Percentiles rank a stretch among this genome's conserved stretches.
These are phyloP conservation scores for Mallotus villosus DNA, from an alignment of 2,797 vertebrate genomes.

Conservation along the genomic window DNA sequence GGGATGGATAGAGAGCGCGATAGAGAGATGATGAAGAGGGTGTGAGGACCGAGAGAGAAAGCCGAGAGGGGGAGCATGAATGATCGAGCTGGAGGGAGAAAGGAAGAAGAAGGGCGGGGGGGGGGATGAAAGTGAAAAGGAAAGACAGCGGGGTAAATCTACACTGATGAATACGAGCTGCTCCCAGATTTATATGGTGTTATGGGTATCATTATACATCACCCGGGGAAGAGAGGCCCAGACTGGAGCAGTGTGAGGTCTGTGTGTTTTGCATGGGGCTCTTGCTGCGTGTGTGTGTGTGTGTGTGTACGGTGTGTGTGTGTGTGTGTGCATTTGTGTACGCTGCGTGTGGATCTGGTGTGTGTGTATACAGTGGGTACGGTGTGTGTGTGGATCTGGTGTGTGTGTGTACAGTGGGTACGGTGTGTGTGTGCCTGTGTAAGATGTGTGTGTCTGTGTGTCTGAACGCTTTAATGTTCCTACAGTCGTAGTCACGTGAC, in stretches of 20 bases:
- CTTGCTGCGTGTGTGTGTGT: background rate
- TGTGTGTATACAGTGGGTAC: conserved; percentile 46
- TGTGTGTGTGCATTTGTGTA: conserved; percentile 43
- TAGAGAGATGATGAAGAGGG: conserved; percentile 61
- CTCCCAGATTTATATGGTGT: conserved; percentile 63
- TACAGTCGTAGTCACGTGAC: too few species aligned
- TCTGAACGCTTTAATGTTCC: background rate
- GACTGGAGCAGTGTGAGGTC: conserved; percentile 47
- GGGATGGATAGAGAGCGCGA: conserved; percentile 30
- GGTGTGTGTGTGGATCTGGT: conserved; percentile 23
- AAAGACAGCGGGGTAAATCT: conserved; percentile 65
- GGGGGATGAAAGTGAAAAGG: conserved; percentile 61
- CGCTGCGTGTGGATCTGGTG: conserved; percentile 27
- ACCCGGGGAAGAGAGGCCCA: conserved; percentile 46
- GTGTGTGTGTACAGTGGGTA: conserved; percentile 48
- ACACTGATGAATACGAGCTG: conserved; percentile 59
- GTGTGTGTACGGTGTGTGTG: conserved; percentile 26
- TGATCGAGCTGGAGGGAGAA: conserved; percentile 62
- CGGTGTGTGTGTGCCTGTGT: background rate
- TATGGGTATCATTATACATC: conserved; percentile 66
- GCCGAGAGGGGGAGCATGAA: conserved; percentile 59
- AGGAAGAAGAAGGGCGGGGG: conserved; percentile 40
- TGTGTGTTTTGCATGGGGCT: conserved; percentile 22
- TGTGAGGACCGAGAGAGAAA: conserved; percentile 61
- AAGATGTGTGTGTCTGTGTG: conserved; percentile 1